Evolutionary conservation across 2,113 vertebrate species (phyloP).

Genomic region (Poeciliopsis retropinna): DNA sequence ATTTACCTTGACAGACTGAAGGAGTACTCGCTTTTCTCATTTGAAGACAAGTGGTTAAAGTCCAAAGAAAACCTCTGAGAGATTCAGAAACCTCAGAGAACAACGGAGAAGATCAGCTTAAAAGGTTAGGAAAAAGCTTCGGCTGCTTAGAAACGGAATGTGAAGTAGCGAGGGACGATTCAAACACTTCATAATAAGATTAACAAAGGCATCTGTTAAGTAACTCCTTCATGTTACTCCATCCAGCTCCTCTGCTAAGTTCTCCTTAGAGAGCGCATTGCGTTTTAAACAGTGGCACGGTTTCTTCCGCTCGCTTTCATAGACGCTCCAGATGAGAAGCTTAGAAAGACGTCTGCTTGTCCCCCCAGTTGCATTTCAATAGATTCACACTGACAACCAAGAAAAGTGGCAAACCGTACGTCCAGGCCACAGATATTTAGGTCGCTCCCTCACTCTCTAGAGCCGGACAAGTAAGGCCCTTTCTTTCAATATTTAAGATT

Average conservation of each 20-base stretch:
- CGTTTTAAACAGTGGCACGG: conserved; percentile 10
- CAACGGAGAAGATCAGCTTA: not conserved
- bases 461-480: too few species aligned
- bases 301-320: not conserved
- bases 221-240: not conserved
- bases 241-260: not conserved
- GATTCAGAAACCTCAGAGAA: not conserved
- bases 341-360: conserved; percentile 8
- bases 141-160: too few species aligned
- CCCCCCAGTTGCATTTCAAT: not conserved
- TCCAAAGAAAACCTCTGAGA: not conserved
- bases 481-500: not conserved
- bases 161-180: too few species aligned
- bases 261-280: conserved; percentile 27
- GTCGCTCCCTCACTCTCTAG: too few species aligned
- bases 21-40: too few species aligned
- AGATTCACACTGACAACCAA: not conserved
- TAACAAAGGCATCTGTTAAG: too few species aligned
- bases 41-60: not conserved
- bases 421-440: not conserved
- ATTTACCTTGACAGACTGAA: too few species aligned
- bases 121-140: not conserved
- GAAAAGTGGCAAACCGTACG: not conserved
- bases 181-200: too few species aligned
- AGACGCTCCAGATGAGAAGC: not conserved